These are phyloP conservation scores for Rhyacichthys aspro DNA, from an alignment of 2,797 vertebrate species.

Conservation along the genomic window DNA sequence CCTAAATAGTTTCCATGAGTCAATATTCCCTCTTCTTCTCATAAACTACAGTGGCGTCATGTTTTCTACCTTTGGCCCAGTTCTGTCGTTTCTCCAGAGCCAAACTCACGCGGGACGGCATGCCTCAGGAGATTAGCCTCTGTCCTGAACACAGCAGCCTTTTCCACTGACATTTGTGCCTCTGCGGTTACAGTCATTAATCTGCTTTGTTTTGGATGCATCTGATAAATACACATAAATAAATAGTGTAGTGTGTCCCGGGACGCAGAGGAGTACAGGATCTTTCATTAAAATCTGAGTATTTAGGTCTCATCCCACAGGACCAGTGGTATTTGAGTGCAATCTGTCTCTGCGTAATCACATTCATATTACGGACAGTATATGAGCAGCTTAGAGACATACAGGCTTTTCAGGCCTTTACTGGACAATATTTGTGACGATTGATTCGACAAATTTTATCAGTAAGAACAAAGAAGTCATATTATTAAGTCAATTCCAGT, in stretches of 20 bases:
- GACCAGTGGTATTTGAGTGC: conserved; percentile 30
- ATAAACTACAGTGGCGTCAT: conserved; percentile 19
- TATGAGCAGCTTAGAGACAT: conserved; percentile 9
- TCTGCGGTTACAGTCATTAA: background rate
- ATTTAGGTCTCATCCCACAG: conserved; percentile 56
- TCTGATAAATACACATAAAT: conserved; percentile 9
- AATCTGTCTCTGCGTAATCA: conserved; percentile 40
- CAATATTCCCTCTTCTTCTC: conserved; percentile 24
- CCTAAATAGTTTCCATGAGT: no score
- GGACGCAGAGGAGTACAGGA: conserved; percentile 24
- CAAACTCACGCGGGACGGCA: conserved; percentile 53
- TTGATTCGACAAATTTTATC: no score
- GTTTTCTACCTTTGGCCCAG: conserved; percentile 70
- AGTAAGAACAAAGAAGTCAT: no score
- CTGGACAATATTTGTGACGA: background rate
- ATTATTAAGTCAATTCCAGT: no score
- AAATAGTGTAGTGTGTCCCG: conserved; percentile 1
- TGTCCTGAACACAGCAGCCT: conserved; percentile 35
- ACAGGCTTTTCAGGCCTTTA: background rate
- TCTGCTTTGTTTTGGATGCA: conserved; percentile 2
- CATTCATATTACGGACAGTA: conserved; percentile 34
- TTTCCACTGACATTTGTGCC: background rate
- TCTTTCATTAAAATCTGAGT: conserved; percentile 30
- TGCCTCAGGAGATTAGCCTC: conserved; percentile 71
- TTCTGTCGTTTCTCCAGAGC: conserved; percentile 61